Evolutionary conservation across 2,797 vertebrate genomes (phyloP).

Genomic region (Chloroceryle amazona): DNA sequence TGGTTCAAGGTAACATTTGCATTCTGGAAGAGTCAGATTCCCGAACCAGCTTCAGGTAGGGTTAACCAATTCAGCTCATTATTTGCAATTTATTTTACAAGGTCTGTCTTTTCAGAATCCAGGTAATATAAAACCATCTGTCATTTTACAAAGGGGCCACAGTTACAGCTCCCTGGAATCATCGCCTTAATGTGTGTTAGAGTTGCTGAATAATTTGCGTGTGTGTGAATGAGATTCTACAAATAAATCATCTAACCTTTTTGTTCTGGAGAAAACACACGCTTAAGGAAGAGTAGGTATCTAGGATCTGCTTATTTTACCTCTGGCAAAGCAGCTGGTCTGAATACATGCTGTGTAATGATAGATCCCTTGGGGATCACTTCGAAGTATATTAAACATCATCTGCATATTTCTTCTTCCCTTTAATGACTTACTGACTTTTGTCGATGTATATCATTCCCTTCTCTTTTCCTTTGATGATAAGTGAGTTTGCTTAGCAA

Average conservation of each 20-base stretch:
- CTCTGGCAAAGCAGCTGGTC: background rate
- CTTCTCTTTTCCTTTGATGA: constrained; percentile 28
- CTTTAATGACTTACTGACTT: background rate
- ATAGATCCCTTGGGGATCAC: background rate
- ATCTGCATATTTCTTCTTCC: background rate
- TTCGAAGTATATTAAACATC: background rate
- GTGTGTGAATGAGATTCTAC: background rate
- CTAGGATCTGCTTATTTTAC: constrained; percentile 13
- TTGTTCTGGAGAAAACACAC: background rate
- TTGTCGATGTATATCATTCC: background rate
- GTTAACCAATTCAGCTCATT: background rate
- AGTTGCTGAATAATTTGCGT: background rate
- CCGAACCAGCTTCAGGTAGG: background rate
- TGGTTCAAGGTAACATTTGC: background rate
- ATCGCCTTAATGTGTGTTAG: background rate
- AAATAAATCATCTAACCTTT: background rate
- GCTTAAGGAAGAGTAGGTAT: background rate
- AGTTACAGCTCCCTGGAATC: background rate
- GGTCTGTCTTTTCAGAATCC: background rate
- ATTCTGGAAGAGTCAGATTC: background rate
- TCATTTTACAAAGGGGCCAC: background rate
- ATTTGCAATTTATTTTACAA: background rate
- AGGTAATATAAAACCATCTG: background rate
- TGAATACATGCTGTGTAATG: background rate
- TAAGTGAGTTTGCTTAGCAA: constrained; percentile 43